Conservation (phyloP, 2,888 invertebrate species). For the Rhynchonema sp. region DNA sequence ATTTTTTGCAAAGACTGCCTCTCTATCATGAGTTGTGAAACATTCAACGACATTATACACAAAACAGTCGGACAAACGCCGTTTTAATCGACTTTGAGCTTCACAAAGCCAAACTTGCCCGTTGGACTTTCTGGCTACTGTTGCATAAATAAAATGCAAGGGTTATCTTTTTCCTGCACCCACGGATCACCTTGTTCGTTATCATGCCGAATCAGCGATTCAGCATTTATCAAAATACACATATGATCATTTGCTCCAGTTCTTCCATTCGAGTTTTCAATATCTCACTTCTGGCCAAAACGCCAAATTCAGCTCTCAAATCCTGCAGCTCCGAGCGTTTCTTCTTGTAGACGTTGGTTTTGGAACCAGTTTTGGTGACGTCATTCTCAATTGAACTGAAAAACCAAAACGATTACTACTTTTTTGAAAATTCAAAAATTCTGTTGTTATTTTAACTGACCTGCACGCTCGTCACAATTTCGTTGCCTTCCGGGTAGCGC, state of each 20-base stretch:
- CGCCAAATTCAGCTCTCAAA: conserved; percentile 53
- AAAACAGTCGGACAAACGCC: too few relatives aligned
- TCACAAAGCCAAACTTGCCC: too few relatives aligned
- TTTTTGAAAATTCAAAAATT: conserved; percentile 7
- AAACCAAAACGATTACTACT: background rate
- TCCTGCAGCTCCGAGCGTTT: conserved; percentile 54
- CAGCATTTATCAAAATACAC: background rate
- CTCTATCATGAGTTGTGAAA: too few relatives aligned
- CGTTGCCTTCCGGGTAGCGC: conserved; percentile 41
- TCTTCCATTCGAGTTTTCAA: conserved; percentile 38
- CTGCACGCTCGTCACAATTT: conserved; percentile 52
- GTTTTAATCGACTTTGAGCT: too few relatives aligned
- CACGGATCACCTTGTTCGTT: too few relatives aligned
- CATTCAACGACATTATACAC: too few relatives aligned
- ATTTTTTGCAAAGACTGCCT: conserved; percentile 1
- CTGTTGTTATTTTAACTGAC: too few relatives aligned
- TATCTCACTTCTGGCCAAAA: conserved; percentile 55
- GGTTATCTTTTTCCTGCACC: too few relatives aligned
- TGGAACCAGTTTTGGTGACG: conserved; percentile 55
- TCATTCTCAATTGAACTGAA: conserved; percentile 51
- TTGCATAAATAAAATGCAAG: too few relatives aligned
- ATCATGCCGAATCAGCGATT: too few relatives aligned
- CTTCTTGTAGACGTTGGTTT: conserved; percentile 60
- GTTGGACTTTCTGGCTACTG: too few relatives aligned
- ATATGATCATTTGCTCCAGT: conserved; percentile 33